Percentiles rank a stretch among this genome's conserved stretches.
phyloP scores from a whole-genome alignment of 2,113 vertebrate species.

The Peromyscus californicus region DNA sequence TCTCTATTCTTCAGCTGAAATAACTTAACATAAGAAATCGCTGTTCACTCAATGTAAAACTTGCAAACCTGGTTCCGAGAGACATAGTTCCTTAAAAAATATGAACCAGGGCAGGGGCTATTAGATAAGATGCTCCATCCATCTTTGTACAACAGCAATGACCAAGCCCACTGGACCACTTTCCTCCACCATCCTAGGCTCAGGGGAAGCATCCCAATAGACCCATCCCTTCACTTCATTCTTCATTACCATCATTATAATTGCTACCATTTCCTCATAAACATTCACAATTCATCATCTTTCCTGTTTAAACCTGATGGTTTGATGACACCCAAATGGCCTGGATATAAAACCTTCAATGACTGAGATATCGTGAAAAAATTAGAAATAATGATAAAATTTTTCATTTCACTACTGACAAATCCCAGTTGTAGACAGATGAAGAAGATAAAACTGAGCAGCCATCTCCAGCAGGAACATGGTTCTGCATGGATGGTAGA shows the following conservation, averaged over 20 bases:
- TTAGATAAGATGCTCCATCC: slow-evolving; percentile 66
- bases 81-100: slow-evolving; percentile 58
- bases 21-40: slow-evolving; percentile 74
- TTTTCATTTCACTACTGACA: slow-evolving; percentile 60
- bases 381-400: slow-evolving; percentile 60
- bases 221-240: slow-evolving; percentile 46
- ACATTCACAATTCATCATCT: slow-evolving; percentile 79
- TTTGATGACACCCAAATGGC: slow-evolving; percentile 74
- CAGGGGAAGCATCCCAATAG: slow-evolving; percentile 50
- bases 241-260: slow-evolving; percentile 80
- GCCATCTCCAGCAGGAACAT: neutral
- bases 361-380: slow-evolving; percentile 60
- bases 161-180: slow-evolving; percentile 47
- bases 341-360: slow-evolving; percentile 56
- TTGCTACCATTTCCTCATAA: slow-evolving; percentile 75
- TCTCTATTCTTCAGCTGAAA: slow-evolving; percentile 73
- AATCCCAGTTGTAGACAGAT: neutral
- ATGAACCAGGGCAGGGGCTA: slow-evolving; percentile 66
- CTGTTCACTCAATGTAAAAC: slow-evolving; percentile 70
- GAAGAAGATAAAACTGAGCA: neutral
- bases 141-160: slow-evolving; percentile 65
- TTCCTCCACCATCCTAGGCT: slow-evolving; percentile 23
- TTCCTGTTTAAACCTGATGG: slow-evolving; percentile 72
- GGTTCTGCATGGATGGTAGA: neutral
- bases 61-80: slow-evolving; percentile 65